These are phyloP conservation scores for Diplogasteroides magnus DNA, from an alignment of 1,140 invertebrate genomes.

Conservation along the genomic window DNA sequence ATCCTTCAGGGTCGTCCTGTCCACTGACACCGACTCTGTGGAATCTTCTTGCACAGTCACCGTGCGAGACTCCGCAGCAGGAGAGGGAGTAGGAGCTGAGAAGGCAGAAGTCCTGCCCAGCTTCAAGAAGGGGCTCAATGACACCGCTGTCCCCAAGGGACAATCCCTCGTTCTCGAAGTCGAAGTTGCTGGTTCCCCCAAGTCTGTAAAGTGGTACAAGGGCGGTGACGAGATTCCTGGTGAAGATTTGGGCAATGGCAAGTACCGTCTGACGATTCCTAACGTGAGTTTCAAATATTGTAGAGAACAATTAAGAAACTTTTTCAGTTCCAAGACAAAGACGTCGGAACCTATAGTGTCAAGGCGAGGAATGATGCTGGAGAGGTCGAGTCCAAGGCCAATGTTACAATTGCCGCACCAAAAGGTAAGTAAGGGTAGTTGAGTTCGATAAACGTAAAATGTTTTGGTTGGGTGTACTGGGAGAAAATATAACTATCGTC, in stretches of 20 bases:
- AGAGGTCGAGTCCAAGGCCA: conserved; percentile 24
- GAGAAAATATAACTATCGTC: neutral
- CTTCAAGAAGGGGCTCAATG: conserved; percentile 76
- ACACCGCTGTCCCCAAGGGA: conserved; percentile 65
- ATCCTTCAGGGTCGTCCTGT: conserved; percentile 43
- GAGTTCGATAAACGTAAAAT: neutral
- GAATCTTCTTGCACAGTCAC: conserved; percentile 67
- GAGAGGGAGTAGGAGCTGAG: neutral
- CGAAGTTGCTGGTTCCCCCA: conserved; percentile 51
- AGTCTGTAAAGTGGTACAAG: conserved; percentile 37
- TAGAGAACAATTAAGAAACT: neutral
- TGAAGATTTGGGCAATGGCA: conserved; percentile 37
- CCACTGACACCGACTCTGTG: conserved; percentile 69
- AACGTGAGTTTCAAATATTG: conserved; percentile 7
- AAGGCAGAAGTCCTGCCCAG: conserved; percentile 61
- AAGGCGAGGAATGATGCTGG: conserved; percentile 27
- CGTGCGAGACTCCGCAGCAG: conserved; percentile 67
- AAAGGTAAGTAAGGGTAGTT: conserved; percentile 5
- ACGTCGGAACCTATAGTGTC: conserved; percentile 31
- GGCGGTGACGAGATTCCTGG: conserved; percentile 20
- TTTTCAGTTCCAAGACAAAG: conserved; percentile 19
- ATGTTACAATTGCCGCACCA: conserved; percentile 15
- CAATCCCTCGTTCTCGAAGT: conserved; percentile 40
- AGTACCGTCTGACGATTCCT: conserved; percentile 33
- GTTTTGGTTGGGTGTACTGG: no score